Evolutionary conservation across 1,140 invertebrate species (phyloP).

Genomic region (Archivesica marissinica): DNA sequence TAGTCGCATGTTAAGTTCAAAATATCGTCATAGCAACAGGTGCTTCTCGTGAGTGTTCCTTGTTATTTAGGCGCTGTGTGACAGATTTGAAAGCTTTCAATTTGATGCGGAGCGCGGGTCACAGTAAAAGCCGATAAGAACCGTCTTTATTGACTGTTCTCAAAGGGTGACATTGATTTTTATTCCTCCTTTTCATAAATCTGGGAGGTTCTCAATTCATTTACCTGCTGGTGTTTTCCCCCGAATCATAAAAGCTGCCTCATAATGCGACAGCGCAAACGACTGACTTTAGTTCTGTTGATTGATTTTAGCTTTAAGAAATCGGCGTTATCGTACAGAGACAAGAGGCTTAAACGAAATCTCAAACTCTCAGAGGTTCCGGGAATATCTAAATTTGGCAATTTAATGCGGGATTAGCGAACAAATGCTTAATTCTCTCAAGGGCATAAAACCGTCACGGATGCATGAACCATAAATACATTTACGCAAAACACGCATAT

Average conservation of each 20-base stretch:
- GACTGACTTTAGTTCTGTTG: background rate
- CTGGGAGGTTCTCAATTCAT: constrained; percentile 37
- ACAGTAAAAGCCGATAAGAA: constrained; percentile 51
- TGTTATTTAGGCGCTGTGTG: constrained; percentile 19
- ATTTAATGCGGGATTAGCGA: background rate
- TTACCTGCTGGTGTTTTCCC: constrained; percentile 49
- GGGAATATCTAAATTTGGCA: constrained; percentile 31
- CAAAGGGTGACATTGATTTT: constrained; percentile 47
- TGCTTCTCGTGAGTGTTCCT: background rate
- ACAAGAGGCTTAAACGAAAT: constrained; percentile 19
- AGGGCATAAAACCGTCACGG: background rate
- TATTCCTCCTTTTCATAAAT: constrained; percentile 54
- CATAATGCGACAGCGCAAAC: constrained; percentile 4
- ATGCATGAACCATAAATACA: no score
- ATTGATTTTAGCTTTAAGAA: constrained; percentile 50
- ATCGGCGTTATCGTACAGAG: constrained; percentile 25
- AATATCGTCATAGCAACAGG: constrained; percentile 54
- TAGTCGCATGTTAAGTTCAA: background rate
- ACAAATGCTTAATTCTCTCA: background rate
- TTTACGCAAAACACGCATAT: no score
- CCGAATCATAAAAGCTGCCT: constrained; percentile 37
- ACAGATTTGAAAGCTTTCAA: constrained; percentile 41
- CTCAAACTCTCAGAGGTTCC: constrained; percentile 1
- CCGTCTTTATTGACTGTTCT: constrained; percentile 52
- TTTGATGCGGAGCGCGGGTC: constrained; percentile 43